phyloP scores from a whole-genome alignment of 2,113 vertebrate genomes.

The Bufo bufo region DNA sequence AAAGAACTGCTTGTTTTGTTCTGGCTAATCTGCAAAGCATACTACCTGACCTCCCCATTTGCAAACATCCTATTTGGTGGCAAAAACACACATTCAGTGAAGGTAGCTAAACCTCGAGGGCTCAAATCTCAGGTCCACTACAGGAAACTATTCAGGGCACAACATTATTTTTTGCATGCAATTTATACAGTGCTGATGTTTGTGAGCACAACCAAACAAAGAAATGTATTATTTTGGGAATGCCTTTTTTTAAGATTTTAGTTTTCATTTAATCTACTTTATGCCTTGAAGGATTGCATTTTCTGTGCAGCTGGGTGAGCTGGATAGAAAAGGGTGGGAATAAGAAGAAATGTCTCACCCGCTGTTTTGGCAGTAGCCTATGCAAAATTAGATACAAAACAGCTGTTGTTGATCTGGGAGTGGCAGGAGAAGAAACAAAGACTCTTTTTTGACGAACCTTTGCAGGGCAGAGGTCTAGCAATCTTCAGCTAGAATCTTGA shows the following conservation, averaged over 20 bases:
- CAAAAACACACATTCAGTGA: conserved; percentile 20
- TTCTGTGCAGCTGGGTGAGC: conserved; percentile 41
- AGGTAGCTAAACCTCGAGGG: conserved; percentile 10
- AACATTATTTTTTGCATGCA: neutral
- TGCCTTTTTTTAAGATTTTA: conserved; percentile 4
- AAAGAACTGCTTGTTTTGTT: conserved; percentile 54
- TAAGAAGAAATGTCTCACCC: conserved; percentile 50
- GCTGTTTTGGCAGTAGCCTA: conserved; percentile 47
- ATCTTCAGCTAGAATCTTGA: conserved; percentile 23
- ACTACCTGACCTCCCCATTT: conserved; percentile 39
- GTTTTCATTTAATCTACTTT: neutral
- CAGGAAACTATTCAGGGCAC: neutral
- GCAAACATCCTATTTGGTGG: conserved; percentile 51
- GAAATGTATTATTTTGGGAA: neutral
- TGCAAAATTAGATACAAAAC: conserved; percentile 23
- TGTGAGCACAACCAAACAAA: neutral
- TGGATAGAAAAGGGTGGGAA: conserved; percentile 44
- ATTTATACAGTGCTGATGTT: neutral
- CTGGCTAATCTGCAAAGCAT: conserved; percentile 51
- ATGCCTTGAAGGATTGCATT: conserved; percentile 30
- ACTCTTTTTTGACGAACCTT: conserved; percentile 22
- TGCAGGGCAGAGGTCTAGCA: conserved; percentile 45
- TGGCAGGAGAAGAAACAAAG: conserved; percentile 29
- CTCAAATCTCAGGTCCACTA: neutral
- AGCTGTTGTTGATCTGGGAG: conserved; percentile 52